A percentile compares a stretch with the other conserved stretches of the same genome.
These are phyloP conservation scores for Gallinago jamesoni DNA, from an alignment of 2,113 vertebrate species.

Conservation along the genomic window DNA sequence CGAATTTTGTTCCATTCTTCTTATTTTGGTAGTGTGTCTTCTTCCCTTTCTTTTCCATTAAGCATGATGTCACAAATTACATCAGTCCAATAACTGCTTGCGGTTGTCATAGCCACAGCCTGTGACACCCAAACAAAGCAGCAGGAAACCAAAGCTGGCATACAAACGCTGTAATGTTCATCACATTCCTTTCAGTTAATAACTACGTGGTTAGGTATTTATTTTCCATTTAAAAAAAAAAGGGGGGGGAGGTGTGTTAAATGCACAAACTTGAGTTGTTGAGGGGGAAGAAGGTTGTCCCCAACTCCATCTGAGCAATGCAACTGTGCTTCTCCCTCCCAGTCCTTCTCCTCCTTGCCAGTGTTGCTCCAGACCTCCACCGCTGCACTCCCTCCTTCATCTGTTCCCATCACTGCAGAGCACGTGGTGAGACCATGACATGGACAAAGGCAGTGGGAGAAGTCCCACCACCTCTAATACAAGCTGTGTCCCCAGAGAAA, in stretches of 20 bases:
- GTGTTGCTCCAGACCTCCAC: rapidly evolving
- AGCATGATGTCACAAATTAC: conserved; percentile 58
- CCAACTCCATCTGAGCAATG: background rate
- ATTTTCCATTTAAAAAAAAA: background rate
- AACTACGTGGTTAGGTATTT: background rate
- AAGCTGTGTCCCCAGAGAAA: background rate
- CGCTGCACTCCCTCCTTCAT: background rate
- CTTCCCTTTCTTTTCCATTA: conserved; percentile 32
- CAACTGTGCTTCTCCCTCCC: background rate
- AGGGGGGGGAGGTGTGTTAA: background rate
- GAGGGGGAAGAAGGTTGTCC: background rate
- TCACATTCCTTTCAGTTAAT: background rate
- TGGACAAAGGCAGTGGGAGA: background rate
- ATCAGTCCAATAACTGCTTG: conserved; percentile 46
- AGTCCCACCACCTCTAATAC: background rate
- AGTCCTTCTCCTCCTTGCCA: background rate
- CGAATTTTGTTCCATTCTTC: background rate
- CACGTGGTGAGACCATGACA: rapidly evolving
- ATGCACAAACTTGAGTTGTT: background rate
- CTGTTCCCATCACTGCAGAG: background rate
- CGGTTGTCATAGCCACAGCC: conserved; percentile 70
- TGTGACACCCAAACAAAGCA: conserved; percentile 70
- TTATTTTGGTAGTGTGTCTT: background rate
- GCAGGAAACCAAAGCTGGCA: conserved; percentile 28
- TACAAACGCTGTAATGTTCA: conserved; percentile 38